Conservation (phyloP, 2,797 vertebrate species). For the Rhabdomys pumilio region DNA sequence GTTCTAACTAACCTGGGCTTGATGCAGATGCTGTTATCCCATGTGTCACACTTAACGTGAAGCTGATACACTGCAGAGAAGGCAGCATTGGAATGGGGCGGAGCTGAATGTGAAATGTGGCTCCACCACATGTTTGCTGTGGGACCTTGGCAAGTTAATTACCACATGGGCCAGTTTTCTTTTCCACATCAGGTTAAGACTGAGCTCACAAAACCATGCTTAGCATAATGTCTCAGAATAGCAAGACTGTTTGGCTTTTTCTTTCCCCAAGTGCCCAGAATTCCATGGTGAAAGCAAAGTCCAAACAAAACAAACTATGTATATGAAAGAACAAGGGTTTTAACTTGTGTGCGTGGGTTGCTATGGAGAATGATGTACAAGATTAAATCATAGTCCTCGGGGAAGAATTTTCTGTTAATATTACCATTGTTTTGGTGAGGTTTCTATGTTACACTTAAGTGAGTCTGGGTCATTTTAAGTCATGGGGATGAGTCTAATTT, state of each 20-base stretch:
- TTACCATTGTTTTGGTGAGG: background rate
- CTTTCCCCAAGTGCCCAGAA: background rate
- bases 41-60: background rate
- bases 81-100: background rate
- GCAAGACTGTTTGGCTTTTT: background rate
- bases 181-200: background rate
- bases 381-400: slow-evolving; percentile 1
- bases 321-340: background rate
- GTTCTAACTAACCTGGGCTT: background rate
- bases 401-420: background rate
- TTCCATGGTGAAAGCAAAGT: background rate
- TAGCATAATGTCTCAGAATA: background rate
- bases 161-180: background rate
- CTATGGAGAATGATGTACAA: background rate
- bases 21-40: rapidly evolving
- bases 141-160: slow-evolving; percentile 12
- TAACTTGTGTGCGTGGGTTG: background rate
- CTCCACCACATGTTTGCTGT: background rate
- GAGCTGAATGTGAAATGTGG: background rate
- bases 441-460: background rate
- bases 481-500: background rate
- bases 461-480: background rate
- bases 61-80: background rate
- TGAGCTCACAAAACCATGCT: background rate
- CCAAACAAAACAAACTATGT: background rate